Evolutionary conservation across 2,888 invertebrate species (phyloP).

Genomic region (Drosophila mimica): DNA sequence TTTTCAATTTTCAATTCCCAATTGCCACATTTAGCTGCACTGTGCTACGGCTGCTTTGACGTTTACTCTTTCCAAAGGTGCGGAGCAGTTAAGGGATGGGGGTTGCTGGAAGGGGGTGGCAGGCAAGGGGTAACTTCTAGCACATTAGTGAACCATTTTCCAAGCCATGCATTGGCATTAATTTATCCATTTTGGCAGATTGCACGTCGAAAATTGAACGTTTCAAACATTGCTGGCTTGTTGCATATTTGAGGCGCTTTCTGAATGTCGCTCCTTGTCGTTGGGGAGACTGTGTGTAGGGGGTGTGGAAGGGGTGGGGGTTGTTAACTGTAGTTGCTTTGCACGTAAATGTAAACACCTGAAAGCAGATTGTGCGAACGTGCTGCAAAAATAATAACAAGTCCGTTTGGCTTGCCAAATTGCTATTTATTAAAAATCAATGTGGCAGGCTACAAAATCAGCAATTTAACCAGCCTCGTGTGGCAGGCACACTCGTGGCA

Average conservation of each 20-base stretch:
- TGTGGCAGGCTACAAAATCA: conserved; percentile 72
- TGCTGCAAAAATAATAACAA: conserved; percentile 68
- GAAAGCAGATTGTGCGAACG: conserved; percentile 51
- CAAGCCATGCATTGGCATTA: conserved; percentile 37
- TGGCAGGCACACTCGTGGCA: conserved; percentile 24
- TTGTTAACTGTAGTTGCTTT: conserved; percentile 2
- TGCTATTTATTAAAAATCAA: conserved; percentile 79
- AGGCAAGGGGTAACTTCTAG: conserved; percentile 14
- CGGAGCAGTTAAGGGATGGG: not conserved
- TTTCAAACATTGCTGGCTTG: conserved; percentile 32
- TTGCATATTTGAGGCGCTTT: conserved; percentile 66
- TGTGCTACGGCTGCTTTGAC: conserved; percentile 14
- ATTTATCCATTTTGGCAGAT: conserved; percentile 44
- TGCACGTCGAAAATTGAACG: conserved; percentile 20
- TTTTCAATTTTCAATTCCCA: not conserved
- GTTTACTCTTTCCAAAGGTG: not conserved
- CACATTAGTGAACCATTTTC: conserved; percentile 44
- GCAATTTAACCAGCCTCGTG: conserved; percentile 71
- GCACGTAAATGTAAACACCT: conserved; percentile 46
- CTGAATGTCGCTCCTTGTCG: conserved; percentile 16
- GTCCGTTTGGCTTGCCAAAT: conserved; percentile 68
- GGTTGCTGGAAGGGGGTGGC: not conserved
- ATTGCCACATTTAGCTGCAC: conserved; percentile 2
- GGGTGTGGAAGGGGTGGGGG: not conserved
- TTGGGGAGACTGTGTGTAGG: too few relatives aligned